phyloP scores from a whole-genome alignment of 2,113 vertebrate species.

The Leuciscus idus region DNA sequence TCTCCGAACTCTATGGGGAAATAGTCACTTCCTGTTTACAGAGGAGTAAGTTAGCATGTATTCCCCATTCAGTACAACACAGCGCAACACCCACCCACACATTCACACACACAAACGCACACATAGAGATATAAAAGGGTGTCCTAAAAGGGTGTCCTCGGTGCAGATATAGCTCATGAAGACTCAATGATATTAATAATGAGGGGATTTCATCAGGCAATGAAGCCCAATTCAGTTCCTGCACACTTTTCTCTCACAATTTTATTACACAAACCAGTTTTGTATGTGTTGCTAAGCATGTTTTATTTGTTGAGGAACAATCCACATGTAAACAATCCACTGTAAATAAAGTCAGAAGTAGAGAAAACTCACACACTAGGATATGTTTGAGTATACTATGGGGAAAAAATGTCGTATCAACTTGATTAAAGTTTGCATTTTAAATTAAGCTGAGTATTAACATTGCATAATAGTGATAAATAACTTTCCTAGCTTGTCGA shows the following conservation, averaged over 20 bases:
- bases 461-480: not conserved
- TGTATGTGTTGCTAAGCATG: no score
- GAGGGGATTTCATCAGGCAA: not conserved
- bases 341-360: not conserved
- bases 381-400: no score
- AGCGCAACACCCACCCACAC: conserved; percentile 9
- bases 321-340: no score
- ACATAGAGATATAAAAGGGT: not conserved
- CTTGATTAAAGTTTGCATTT: no score
- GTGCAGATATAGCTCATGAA: not conserved
- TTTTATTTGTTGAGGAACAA: no score
- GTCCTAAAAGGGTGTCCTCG: not conserved
- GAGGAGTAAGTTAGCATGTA: conserved; percentile 54
- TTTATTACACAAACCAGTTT: not conserved
- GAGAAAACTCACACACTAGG: not conserved
- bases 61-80: conserved; percentile 62
- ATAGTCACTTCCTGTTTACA: conserved; percentile 79
- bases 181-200: not conserved
- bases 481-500: not conserved
- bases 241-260: not conserved
- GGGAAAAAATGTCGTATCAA: no score
- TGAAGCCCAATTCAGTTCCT: not conserved
- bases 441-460: not conserved
- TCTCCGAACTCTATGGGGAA: conserved; percentile 63
- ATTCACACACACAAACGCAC: not conserved